Percentiles rank a stretch among this genome's conserved stretches.
Conservation (phyloP, 2,113 vertebrate species). For the Phycodurus eques region DNA sequence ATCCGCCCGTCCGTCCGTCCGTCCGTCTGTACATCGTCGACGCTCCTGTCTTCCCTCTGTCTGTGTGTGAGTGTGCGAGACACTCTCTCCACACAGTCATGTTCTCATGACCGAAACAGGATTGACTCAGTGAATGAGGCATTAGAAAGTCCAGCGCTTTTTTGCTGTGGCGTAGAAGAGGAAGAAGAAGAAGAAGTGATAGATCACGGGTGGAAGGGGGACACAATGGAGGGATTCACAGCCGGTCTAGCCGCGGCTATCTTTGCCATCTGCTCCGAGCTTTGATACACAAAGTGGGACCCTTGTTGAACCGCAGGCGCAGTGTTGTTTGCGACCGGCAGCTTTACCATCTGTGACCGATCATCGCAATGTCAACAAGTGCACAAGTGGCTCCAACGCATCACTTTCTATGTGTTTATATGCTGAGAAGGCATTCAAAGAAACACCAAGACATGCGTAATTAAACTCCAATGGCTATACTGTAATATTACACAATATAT, state of each 20-base stretch:
- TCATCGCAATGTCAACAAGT: conserved; percentile 53
- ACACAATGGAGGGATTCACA: conserved; percentile 70
- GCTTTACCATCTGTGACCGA: conserved; percentile 43
- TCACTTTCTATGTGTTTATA: not conserved
- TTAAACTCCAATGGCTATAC: not conserved
- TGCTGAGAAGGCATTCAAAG: not conserved
- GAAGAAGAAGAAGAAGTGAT: conserved; percentile 40
- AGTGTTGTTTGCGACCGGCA: conserved; percentile 49
- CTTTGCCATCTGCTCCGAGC: conserved; percentile 66
- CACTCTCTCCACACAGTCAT: conserved; percentile 60
- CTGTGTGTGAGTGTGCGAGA: conserved; percentile 48
- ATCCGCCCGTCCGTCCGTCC: conserved; percentile 55
- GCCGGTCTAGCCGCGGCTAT: conserved; percentile 50
- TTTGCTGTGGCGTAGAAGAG: conserved; percentile 17
- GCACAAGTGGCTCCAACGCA: conserved; percentile 3
- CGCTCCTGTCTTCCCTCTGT: conserved; percentile 31
- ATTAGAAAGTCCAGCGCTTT: conserved; percentile 53
- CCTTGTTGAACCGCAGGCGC: conserved; percentile 48
- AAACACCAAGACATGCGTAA: not conserved
- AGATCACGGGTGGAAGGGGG: conserved; percentile 46
- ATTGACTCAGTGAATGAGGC: conserved; percentile 65
- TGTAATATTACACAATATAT: not conserved
- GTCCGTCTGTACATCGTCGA: conserved; percentile 42
- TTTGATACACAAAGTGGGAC: conserved; percentile 65
- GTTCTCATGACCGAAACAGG: conserved; percentile 63